Evolutionary conservation across 2,888 invertebrate species (phyloP), one percentile per base, ranked within the genome.

Genomic region (Thysanoteuthis rhombus): DNA sequence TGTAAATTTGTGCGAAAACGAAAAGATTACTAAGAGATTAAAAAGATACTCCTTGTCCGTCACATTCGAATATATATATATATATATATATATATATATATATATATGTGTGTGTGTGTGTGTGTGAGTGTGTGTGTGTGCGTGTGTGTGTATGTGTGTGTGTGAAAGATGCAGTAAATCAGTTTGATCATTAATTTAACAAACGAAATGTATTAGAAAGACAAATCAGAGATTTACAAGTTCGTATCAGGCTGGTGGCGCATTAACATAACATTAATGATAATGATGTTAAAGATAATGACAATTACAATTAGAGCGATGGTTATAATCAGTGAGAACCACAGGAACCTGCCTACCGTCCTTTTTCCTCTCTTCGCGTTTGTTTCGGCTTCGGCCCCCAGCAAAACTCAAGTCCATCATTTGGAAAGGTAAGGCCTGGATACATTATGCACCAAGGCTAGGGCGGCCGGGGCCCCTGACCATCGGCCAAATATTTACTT

Each of bases 321-420:
- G n/a, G 36, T n/a, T 75, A 75, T 75, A 75, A 75, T 75, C 75
- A 75, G 75, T 75, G n/a, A 75, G 75, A 75, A 75, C n/a, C 89
- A 8, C 92, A 42, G 92, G 47, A 32, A 92, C 92, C 42, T 47
- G 36, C 47, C 92, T 47, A 92, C 47, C 92, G 42, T 38, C 92
- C 32, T 92, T 38, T 25, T n/a, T 42, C 36, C 38, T 45, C 92
- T 92, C 32, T 45, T 47, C 92, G 40, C 47, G 28, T 42, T 47
- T 52, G 36, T 47, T 25, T 92, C 92, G 42, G 28, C 42, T 45
- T n/a, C 47, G 32, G 40, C 52, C 92, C 47, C 92, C n/a, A 75
- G 75, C 75, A 75, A 75, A 75, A 75, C 75, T n/a, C 36, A 75
- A 75, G 75, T 75, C 75, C 75, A 36, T 75, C 75, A 75, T 75